Conservation (phyloP, 1,140 invertebrate genomes). For the Pseudomyrmex pallidus region DNA sequence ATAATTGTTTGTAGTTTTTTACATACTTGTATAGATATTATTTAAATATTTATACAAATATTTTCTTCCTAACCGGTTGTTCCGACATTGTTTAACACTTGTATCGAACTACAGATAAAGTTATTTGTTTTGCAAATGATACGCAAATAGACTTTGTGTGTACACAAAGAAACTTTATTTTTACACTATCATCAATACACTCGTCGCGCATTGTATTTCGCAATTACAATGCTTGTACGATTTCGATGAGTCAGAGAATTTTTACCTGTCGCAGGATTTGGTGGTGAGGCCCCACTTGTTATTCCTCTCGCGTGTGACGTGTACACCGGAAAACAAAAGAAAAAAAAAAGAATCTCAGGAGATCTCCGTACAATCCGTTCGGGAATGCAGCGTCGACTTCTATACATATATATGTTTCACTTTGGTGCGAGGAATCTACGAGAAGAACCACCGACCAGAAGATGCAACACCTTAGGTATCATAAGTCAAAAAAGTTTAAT, state of each 20-base stretch:
- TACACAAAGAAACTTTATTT: not conserved
- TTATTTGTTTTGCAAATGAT: not conserved
- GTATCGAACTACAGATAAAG: too few species aligned
- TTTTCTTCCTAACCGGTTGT: too few species aligned
- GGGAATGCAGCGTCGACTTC: not conserved
- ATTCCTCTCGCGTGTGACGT: slow-evolving; percentile 8
- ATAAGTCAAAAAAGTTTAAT: not conserved
- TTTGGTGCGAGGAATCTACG: not conserved
- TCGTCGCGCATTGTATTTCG: not conserved
- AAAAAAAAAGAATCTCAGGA: not conserved
- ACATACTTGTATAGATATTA: too few species aligned
- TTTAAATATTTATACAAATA: too few species aligned
- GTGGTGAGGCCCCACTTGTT: slow-evolving; percentile 5
- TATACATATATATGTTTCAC: not conserved
- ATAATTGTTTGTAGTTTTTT: too few species aligned
- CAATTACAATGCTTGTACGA: not conserved
- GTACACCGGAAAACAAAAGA: not conserved
- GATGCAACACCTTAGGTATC: not conserved
- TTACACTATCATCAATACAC: not conserved
- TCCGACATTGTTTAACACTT: too few species aligned
- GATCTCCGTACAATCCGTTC: not conserved
- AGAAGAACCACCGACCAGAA: not conserved
- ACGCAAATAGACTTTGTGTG: too few species aligned
- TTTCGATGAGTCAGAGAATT: not conserved
- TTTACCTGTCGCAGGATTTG: not conserved